Percentiles rank a stretch among this genome's conserved stretches.
Evolutionary conservation across 2,113 vertebrate species (phyloP).

Genomic region (Promerops cafer): DNA sequence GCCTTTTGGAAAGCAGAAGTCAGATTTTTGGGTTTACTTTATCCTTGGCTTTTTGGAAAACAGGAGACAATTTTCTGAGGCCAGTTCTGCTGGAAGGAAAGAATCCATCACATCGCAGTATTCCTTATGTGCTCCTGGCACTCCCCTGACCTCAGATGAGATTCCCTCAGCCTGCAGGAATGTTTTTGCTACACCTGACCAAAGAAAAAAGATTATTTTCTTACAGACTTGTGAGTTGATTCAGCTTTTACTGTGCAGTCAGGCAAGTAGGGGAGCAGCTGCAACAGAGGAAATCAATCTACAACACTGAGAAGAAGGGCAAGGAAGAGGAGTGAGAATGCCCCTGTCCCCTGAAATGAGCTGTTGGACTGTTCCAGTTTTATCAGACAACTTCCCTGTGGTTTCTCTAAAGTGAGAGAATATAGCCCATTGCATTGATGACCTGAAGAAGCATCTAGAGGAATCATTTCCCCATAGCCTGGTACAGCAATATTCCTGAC

Average conservation of each 20-base stretch:
- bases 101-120: rapidly evolving
- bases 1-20: not conserved
- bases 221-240: not conserved
- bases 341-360: not conserved
- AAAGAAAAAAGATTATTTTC: not conserved
- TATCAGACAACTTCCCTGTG: not conserved
- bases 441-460: not conserved
- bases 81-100: not conserved
- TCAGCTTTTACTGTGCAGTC: not conserved
- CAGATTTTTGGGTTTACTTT: not conserved
- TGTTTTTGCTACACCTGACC: not conserved
- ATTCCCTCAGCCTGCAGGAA: not conserved
- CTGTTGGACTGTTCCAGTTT: not conserved
- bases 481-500: not conserved
- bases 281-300: not conserved
- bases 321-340: not conserved
- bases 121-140: not conserved
- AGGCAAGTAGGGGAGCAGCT: not conserved
- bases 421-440: not conserved
- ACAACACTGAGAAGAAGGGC: not conserved
- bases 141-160: not conserved
- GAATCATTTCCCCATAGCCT: not conserved
- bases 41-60: not conserved
- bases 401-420: not conserved
- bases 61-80: not conserved